Evolutionary conservation across 2,888 invertebrate genomes (phyloP), one percentile per base, ranked within the genome.

Genomic region (Drosophila limbata): DNA sequence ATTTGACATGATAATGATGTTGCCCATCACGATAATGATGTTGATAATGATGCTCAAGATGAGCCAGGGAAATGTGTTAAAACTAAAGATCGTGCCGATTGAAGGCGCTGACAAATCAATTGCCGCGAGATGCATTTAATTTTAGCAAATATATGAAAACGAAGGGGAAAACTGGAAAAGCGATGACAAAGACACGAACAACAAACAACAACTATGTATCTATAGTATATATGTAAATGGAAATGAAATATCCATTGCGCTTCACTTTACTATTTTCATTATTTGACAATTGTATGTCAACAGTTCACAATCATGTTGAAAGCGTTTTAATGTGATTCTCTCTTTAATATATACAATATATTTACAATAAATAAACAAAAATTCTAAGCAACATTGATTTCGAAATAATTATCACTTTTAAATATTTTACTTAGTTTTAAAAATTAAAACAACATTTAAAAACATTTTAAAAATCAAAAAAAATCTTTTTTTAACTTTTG

Each of bases 81-180:
- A 52, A 42, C 40, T 28, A 33, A 9, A 15, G 57, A 65, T 65
- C 74, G 73, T 74, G 73, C 44, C 60, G 19, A 45, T 45, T 50
- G 19, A 51, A 68, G 66, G 62, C 61, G 88, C 79, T 82, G 82
- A 88, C 85, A 83, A 88, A 88, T 88, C 88, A 88, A 83, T 83
- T 83, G 83, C 50, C 59, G 8, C 33, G 21, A 51, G 61, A 53
- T 17, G 55, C 68, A 78, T 87, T 87, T 82, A 84, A 81, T 65
- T 84, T 81, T 78, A 82, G 82, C 88, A 78, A 84, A 75, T 51
- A 66, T 51, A 66, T 64, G 37, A 44, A 44, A 53, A 44, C 55
- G 31, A n/a, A 15, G 15, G n/a, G 35, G 15, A 25, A 28, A 45
- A 55, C 59, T 63, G 56, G 37, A 56, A 64, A 56, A 57, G 39